These are phyloP conservation scores for Hetaerina titia DNA, from an alignment of 2,888 invertebrate genomes.

Conservation along the genomic window DNA sequence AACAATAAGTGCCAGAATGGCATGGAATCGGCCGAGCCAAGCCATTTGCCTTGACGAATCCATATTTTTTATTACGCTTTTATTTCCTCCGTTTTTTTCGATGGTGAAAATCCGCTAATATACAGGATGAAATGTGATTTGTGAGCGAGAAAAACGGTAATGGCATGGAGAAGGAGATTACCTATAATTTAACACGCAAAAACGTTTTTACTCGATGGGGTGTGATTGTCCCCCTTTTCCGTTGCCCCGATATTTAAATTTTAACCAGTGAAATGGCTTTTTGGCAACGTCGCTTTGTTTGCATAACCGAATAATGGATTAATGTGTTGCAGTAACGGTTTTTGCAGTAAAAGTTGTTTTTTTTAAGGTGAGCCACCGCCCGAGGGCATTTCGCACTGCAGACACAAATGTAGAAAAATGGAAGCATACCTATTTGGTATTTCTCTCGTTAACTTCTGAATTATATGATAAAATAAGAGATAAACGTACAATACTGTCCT, in stretches of 20 bases:
- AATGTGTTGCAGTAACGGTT: too few species aligned
- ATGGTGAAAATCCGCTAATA: neutral
- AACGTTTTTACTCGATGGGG: neutral
- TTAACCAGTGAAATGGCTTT: neutral
- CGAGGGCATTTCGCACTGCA: too few species aligned
- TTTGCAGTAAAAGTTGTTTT: too few species aligned
- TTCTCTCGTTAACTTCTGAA: too few species aligned
- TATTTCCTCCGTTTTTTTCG: neutral
- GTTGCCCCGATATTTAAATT: neutral
- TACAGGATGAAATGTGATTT: neutral
- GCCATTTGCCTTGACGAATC: conserved; percentile 44
- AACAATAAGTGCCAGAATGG: conserved; percentile 19
- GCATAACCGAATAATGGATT: too few species aligned
- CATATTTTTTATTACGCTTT: conserved; percentile 7
- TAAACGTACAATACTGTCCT: too few species aligned
- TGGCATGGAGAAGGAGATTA: neutral
- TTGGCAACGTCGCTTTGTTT: too few species aligned
- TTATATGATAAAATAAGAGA: too few species aligned
- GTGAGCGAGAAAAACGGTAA: neutral
- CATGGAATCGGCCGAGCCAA: conserved; percentile 25
- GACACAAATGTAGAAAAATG: too few species aligned
- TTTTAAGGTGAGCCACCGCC: too few species aligned
- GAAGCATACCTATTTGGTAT: too few species aligned
- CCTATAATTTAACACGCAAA: neutral
- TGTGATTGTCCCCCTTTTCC: neutral